phyloP scores from a whole-genome alignment of 2,113 vertebrate genomes.

The Atlantisia rogersi region DNA sequence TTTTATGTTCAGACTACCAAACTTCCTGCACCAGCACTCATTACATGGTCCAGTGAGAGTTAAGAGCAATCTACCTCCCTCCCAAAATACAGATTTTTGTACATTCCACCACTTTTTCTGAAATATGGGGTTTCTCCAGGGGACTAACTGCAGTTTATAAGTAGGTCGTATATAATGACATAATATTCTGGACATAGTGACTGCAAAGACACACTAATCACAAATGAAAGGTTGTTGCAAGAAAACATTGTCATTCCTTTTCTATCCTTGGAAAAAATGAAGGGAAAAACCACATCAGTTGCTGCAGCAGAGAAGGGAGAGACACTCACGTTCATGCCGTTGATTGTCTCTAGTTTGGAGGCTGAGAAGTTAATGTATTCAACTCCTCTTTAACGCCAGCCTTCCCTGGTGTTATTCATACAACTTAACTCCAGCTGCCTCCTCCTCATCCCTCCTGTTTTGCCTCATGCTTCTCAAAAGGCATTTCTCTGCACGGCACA shows the following conservation, averaged over 20 bases:
- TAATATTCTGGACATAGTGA: background rate
- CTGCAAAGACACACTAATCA: background rate
- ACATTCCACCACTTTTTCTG: constrained; percentile 13
- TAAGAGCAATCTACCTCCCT: background rate
- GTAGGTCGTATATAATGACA: background rate
- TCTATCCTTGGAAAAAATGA: background rate
- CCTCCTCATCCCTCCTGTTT: constrained; percentile 45
- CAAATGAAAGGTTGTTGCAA: background rate
- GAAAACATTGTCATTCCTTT: background rate
- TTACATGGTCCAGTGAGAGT: background rate
- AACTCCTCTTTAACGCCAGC: constrained; percentile 22
- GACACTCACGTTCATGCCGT: background rate
- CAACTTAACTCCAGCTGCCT: constrained; percentile 35
- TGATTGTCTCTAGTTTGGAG: background rate
- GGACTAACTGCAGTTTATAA: background rate
- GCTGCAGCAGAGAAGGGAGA: background rate
- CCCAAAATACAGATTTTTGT: background rate
- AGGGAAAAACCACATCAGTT: background rate
- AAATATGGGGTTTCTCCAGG: background rate
- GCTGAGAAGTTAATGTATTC: constrained; percentile 54
- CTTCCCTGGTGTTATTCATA: constrained; percentile 33
- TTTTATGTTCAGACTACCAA: constrained; percentile 1
- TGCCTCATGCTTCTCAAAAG: constrained; percentile 53
- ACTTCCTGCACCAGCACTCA: background rate
- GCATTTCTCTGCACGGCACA: constrained; percentile 36